These are phyloP conservation scores for Pseudomyrmex sp. DNA, from an alignment of 1,140 invertebrate genomes.

Conservation along the genomic window DNA sequence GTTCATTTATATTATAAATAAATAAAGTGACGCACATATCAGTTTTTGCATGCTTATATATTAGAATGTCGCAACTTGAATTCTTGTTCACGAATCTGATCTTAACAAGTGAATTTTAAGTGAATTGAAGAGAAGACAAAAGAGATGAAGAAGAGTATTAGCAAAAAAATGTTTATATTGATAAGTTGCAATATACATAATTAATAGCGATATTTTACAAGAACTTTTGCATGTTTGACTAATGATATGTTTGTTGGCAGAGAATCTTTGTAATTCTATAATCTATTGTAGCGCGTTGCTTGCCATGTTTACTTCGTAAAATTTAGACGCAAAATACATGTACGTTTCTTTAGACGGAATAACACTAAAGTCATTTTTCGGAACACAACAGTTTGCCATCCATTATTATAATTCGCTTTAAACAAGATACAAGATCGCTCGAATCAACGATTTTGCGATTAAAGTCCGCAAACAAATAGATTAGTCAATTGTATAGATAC, in stretches of 20 bases:
- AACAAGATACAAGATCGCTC: not conserved
- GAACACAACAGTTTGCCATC: constrained; percentile 1
- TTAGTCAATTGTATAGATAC: constrained; percentile 29
- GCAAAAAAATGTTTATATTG: constrained; percentile 41
- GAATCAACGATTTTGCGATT: not conserved
- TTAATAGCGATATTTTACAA: constrained; percentile 8
- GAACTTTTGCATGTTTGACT: constrained; percentile 14
- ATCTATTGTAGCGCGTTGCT: constrained; percentile 4
- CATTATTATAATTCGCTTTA: not conserved
- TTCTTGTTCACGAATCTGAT: not conserved
- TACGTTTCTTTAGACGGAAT: not conserved
- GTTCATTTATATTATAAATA: not conserved
- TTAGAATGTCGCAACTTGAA: not conserved
- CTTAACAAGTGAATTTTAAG: not conserved
- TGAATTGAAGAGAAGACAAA: not conserved
- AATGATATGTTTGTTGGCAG: constrained; percentile 43
- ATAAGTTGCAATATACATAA: constrained; percentile 51
- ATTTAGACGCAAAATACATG: constrained; percentile 6
- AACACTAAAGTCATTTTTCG: not conserved
- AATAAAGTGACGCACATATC: not conserved
- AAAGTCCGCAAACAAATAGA: not conserved
- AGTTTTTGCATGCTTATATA: no score
- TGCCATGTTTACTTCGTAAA: not conserved
- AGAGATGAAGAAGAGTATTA: constrained; percentile 4
- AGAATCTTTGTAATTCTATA: constrained; percentile 35